Conservation (phyloP, 2,888 invertebrate genomes). For the Dysmachus trigonus region DNA sequence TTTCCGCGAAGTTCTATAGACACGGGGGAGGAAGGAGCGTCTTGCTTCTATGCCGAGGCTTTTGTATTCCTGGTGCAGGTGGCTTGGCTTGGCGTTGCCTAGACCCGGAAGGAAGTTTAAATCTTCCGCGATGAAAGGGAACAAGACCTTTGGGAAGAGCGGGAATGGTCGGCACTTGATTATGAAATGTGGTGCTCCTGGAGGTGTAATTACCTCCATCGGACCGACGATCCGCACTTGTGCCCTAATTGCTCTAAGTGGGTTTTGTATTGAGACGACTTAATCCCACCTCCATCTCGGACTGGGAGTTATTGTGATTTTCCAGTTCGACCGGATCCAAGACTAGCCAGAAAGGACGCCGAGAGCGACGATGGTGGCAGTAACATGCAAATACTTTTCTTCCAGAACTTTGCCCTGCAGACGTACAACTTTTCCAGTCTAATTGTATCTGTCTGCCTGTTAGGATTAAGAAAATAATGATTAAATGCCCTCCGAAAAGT, state of each 20-base stretch:
- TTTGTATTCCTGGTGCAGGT: neutral
- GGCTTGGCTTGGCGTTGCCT: neutral
- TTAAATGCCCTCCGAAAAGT: neutral
- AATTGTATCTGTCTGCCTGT: conserved; percentile 5
- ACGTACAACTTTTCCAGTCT: neutral
- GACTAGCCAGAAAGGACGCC: neutral
- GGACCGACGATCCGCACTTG: neutral
- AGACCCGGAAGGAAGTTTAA: neutral
- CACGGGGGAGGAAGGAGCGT: neutral
- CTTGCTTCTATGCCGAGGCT: neutral
- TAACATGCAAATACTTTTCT: conserved; percentile 1
- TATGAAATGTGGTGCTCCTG: neutral
- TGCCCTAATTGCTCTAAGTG: conserved; percentile 24
- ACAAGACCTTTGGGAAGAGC: neutral
- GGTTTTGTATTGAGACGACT: conserved; percentile 23
- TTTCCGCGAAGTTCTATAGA: neutral
- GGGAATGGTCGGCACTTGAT: neutral
- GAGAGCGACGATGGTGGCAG: neutral
- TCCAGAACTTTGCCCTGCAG: neutral
- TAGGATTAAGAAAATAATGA: conserved; percentile 9
- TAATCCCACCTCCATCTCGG: neutral
- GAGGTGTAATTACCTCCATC: conserved; percentile 13
- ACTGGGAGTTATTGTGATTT: conserved; percentile 10
- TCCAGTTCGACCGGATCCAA: neutral
- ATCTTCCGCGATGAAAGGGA: neutral